These are phyloP conservation scores for Hetaerina titia DNA, from an alignment of 2,888 invertebrate genomes.

Conservation along the genomic window DNA sequence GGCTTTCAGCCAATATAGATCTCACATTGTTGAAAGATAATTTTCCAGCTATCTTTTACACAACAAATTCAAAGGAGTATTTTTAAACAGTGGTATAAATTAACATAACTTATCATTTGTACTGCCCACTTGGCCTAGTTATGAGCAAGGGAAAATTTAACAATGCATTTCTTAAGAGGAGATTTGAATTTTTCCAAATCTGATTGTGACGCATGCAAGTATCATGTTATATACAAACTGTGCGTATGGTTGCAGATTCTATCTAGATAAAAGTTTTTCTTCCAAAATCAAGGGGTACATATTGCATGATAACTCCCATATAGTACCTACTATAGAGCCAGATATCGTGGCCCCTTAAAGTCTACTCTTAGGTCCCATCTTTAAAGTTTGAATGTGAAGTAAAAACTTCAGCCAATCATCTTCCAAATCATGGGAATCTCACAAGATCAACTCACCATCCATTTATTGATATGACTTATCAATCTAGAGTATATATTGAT, in stretches of 20 bases:
- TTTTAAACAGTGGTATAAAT: slow-evolving; percentile 22
- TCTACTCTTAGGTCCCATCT: slow-evolving; percentile 57
- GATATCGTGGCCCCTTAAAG: slow-evolving; percentile 14
- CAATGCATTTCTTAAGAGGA: slow-evolving; percentile 49
- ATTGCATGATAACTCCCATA: slow-evolving; percentile 40
- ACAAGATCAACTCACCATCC: slow-evolving; percentile 39
- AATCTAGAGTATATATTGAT: slow-evolving; percentile 63
- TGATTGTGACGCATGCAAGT: slow-evolving; percentile 30
- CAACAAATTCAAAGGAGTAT: slow-evolving; percentile 45
- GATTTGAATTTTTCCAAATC: slow-evolving; percentile 40
- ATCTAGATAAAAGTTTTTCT: slow-evolving; percentile 47
- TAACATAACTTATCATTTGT: slow-evolving; percentile 61
- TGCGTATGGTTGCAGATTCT: slow-evolving; percentile 44
- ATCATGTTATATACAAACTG: slow-evolving; percentile 46
- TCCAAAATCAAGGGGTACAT: slow-evolving; percentile 41
- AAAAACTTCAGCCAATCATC: slow-evolving; percentile 21
- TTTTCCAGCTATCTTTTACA: slow-evolving; percentile 34
- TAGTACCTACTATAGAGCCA: slow-evolving; percentile 34
- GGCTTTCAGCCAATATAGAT: slow-evolving; percentile 37
- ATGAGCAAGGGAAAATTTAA: slow-evolving; percentile 55
- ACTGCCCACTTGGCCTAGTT: slow-evolving; percentile 51
- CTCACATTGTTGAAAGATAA: not conserved
- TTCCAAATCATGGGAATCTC: slow-evolving; percentile 39
- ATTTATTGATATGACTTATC: slow-evolving; percentile 65
- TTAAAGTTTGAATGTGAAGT: slow-evolving; percentile 29